Conservation (phyloP, 2,113 vertebrate species). For the Chaetorhynchus papuensis region DNA sequence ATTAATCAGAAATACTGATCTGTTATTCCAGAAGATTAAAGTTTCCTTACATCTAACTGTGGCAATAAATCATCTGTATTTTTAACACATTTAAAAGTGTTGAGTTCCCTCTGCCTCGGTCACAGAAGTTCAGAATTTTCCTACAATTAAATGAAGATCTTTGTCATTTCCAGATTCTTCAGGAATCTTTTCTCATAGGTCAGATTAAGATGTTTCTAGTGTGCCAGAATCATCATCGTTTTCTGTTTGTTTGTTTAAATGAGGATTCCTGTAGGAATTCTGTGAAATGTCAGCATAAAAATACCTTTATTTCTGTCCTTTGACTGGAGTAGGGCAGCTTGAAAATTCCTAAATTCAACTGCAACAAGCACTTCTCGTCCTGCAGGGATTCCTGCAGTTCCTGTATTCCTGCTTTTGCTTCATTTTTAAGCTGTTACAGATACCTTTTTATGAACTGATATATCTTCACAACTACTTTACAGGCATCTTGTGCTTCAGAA, state of each 20-base stretch:
- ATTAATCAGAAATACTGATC: not conserved
- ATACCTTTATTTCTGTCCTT: not conserved
- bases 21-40: not conserved
- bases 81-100: slow-evolving; percentile 28
- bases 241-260: slow-evolving; percentile 25
- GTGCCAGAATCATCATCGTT: not conserved
- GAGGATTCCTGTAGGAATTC: slow-evolving; percentile 23
- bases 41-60: not conserved
- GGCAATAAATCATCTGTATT: slow-evolving; percentile 15
- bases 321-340: not conserved
- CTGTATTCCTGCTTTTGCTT: not conserved
- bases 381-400: not conserved
- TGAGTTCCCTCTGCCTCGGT: slow-evolving; percentile 21
- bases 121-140: slow-evolving; percentile 33
- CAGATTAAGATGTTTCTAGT: slow-evolving; percentile 12
- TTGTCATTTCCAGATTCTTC: slow-evolving; percentile 13
- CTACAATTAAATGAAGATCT: slow-evolving; percentile 1
- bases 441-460: not conserved
- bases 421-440: not conserved
- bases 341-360: not conserved
- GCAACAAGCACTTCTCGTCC: not conserved
- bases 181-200: slow-evolving; percentile 28
- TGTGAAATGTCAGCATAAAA: not conserved
- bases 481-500: not conserved
- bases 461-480: not conserved